Base-by-base conservation (phyloP, 2,797 vertebrate species). In the Microcaecilia unicolor region DNA sequence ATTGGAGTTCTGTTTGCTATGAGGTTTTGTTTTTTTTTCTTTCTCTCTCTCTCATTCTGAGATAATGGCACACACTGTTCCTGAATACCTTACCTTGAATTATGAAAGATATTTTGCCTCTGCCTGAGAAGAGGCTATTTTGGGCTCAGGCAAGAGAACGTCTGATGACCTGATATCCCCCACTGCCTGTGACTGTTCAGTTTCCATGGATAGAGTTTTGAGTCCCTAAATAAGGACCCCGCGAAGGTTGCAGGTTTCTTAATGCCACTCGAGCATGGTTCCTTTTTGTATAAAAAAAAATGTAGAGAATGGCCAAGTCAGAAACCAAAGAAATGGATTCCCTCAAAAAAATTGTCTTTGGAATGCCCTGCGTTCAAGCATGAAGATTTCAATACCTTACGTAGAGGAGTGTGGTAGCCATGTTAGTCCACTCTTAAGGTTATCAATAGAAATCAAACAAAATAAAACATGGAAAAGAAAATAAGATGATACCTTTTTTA, bases 121-220 rank as follows among this genome's bases (percentile, higher is more conserved):
- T 2, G 9, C 43, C 45, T 45, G 29, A 45, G 43, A 35, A 25
- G 28, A 38, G 34, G 16, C 30, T 45, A 32, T 43, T 45, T 38
- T 28, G 28, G 43, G 38, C 10, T 41, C 1, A 3, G 11, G 3
- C 6, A 20, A 25, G 33, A 18, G 18, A 31, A 5, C 18, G 31
- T 4, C 2, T 27, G 25, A 1, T 28, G 31, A 13, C 24, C 24
- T 3, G 3, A 15, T 24, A 6, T 28, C 33, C n/a, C 33, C 18
- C 10, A 11, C 12, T 6, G 2, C 12, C 6, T 10, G 28, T 41
- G 41, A 10, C 12, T 6, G 2, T 4, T 4, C 2, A 11, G 1
- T 16, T 37, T 28, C 39, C 19, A 3, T 2, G 15, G 10, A 39
- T 18, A 27, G 33, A 37, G n/a, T 18, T 28, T 37, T 21, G 4